Conservation (phyloP, 2,888 invertebrate species). For the Dolichomitus sp. region DNA sequence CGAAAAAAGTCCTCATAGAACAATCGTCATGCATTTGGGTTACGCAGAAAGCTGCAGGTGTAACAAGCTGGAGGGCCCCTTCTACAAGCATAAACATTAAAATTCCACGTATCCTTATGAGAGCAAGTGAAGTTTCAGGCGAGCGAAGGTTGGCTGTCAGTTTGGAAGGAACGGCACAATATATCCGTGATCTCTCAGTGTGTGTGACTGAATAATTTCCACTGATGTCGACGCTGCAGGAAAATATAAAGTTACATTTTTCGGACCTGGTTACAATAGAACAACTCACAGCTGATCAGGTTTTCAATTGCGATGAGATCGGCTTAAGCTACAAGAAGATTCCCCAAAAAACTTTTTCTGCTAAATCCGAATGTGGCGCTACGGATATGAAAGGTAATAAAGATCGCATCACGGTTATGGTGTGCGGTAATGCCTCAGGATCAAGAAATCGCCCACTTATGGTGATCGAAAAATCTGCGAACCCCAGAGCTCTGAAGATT, state of each 20-base stretch:
- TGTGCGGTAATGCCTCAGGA: slow-evolving; percentile 73
- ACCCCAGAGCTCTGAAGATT: slow-evolving; percentile 71
- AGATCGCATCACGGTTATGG: slow-evolving; percentile 72
- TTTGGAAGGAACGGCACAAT: slow-evolving; percentile 14
- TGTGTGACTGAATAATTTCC: slow-evolving; percentile 28
- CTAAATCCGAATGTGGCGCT: slow-evolving; percentile 67
- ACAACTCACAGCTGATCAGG: slow-evolving; percentile 41
- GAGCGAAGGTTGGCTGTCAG: slow-evolving; percentile 3
- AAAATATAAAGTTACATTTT: background rate
- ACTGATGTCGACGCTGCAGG: slow-evolving; percentile 34
- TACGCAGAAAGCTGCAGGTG: too few species aligned
- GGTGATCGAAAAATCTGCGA: slow-evolving; percentile 73
- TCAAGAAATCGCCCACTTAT: slow-evolving; percentile 71
- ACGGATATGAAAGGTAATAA: slow-evolving; percentile 73
- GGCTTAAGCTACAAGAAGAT: slow-evolving; percentile 73
- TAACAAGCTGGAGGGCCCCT: too few species aligned
- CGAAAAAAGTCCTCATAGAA: too few species aligned
- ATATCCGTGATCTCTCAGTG: slow-evolving; percentile 10
- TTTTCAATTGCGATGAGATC: slow-evolving; percentile 75
- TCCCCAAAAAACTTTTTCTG: slow-evolving; percentile 69
- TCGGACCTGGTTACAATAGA: too few species aligned
- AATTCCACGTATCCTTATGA: too few species aligned
- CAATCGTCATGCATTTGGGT: too few species aligned
- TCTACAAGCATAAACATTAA: too few species aligned
- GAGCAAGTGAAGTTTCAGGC: too few species aligned